A percentile compares a stretch with the other conserved stretches of the same genome.
Evolutionary conservation across 2,888 invertebrate genomes (phyloP).

Genomic region (Alloscopus bannaensis): DNA sequence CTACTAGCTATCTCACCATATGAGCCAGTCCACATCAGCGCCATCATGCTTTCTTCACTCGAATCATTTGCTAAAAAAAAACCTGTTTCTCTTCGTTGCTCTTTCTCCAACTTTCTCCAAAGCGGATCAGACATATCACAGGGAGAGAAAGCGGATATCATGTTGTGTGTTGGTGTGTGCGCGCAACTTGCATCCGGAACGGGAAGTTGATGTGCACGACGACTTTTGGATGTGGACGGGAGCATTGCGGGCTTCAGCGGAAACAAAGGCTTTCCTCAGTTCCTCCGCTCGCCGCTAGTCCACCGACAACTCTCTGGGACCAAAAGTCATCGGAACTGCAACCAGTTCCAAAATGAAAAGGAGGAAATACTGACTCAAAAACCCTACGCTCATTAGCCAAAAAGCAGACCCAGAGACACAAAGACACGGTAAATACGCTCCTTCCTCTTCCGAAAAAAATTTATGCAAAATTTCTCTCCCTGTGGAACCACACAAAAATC

Average conservation of each 20-base stretch:
- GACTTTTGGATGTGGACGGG: background rate
- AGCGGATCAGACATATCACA: no score
- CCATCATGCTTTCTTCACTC: background rate
- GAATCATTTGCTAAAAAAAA: background rate
- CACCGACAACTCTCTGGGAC: no score
- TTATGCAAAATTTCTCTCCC: no score
- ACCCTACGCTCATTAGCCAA: no score
- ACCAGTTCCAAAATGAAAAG: no score
- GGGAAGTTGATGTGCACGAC: slow-evolving; percentile 8
- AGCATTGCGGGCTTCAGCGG: background rate
- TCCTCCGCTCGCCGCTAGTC: background rate
- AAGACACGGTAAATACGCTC: no score
- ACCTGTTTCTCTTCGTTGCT: no score
- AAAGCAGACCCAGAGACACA: no score
- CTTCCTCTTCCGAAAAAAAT: no score
- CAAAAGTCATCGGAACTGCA: background rate
- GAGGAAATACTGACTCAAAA: no score
- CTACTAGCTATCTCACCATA: background rate
- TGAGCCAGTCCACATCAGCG: background rate
- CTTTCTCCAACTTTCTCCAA: no score
- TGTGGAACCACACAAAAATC: no score
- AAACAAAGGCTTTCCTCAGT: background rate
- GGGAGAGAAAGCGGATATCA: background rate
- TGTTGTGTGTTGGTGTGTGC: background rate
- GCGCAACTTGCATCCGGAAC: background rate